Evolutionary conservation across 2,113 vertebrate genomes (phyloP).

Genomic region (Varanus salvator): DNA sequence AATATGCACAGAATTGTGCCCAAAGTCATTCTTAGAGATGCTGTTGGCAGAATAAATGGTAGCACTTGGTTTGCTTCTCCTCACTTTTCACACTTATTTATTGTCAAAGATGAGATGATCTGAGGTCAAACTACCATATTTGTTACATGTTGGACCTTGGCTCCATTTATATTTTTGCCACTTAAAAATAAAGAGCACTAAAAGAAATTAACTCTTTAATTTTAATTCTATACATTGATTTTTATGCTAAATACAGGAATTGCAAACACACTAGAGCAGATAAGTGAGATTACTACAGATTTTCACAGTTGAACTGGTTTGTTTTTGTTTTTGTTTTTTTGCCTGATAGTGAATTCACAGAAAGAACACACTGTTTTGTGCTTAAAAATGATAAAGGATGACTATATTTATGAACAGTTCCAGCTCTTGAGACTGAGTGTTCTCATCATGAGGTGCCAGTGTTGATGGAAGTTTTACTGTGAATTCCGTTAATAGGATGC

Average conservation of each 20-base stretch:
- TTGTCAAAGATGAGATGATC: slow-evolving; percentile 24
- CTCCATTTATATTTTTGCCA: slow-evolving; percentile 52
- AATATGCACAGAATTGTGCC: neutral
- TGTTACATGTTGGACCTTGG: slow-evolving; percentile 30
- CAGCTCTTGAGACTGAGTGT: neutral
- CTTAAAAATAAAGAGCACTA: slow-evolving; percentile 39
- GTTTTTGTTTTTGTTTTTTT: neutral
- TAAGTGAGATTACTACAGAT: neutral
- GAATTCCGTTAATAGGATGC: slow-evolving; percentile 23
- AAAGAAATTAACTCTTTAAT: neutral
- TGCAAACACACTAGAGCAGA: neutral
- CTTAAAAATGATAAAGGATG: slow-evolving; percentile 11
- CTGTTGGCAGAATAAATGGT: slow-evolving; percentile 18
- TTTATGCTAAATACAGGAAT: slow-evolving; percentile 54
- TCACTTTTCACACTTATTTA: neutral
- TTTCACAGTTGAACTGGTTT: neutral
- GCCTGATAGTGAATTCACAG: slow-evolving; percentile 14
- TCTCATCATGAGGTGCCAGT: slow-evolving; percentile 25
- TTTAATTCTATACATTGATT: slow-evolving; percentile 45
- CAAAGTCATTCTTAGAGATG: slow-evolving; percentile 3
- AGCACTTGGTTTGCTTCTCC: neutral
- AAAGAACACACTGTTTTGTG: slow-evolving; percentile 4
- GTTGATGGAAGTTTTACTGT: neutral
- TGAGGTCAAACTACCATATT: slow-evolving; percentile 31
- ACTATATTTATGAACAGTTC: slow-evolving; percentile 19